Conservation (phyloP, 1,140 invertebrate genomes). For the Whitmania pigra region DNA sequence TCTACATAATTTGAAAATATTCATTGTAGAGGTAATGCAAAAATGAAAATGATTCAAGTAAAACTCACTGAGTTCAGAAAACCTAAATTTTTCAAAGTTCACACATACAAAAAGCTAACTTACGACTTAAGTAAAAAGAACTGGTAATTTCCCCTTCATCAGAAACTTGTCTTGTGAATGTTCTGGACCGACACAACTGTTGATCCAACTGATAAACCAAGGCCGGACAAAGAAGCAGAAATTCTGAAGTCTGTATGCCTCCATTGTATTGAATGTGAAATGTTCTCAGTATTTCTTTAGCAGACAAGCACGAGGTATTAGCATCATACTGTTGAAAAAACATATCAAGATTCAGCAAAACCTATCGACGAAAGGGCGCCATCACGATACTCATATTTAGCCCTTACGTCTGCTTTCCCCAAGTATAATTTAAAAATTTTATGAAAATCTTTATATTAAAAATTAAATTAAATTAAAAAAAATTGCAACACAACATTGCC, state of each 20-base stretch:
- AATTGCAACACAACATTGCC: no score
- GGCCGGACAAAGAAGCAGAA: conserved; percentile 23
- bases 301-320: conserved; percentile 19
- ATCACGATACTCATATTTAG: no score
- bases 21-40: no score
- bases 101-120: not conserved
- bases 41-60: no score
- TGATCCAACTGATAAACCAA: conserved; percentile 25
- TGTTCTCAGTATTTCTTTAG: conserved; percentile 20
- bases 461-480: no score
- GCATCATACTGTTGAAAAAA: not conserved
- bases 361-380: no score
- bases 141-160: not conserved
- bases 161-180: not conserved
- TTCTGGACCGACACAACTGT: conserved; percentile 12
- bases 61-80: no score
- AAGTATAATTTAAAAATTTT: no score
- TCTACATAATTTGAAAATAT: no score
- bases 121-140: not conserved
- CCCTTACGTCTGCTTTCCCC: no score
- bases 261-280: conserved; percentile 17
- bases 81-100: not conserved
- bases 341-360: no score
- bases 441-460: no score
- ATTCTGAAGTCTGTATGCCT: conserved; percentile 16